phyloP scores from a whole-genome alignment of 2,797 vertebrate genomes.

The Gymnodraco acuticeps region DNA sequence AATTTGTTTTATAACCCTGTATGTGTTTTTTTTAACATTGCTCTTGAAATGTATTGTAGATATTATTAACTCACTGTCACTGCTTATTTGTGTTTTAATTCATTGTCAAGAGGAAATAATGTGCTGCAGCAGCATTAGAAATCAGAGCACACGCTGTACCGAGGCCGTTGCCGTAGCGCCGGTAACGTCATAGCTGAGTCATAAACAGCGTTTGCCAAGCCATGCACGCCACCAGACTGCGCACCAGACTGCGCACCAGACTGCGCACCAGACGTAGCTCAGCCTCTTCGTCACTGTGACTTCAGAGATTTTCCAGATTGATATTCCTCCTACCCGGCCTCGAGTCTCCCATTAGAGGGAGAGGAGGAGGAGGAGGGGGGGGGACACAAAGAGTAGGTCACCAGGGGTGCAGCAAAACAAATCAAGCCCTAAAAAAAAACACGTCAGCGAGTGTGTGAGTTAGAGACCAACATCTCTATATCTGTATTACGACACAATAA shows the following conservation, averaged over 20 bases:
- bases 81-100: constrained; percentile 37
- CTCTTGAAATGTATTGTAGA: constrained; percentile 27
- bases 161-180: not conserved
- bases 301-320: constrained; percentile 62
- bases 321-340: constrained; percentile 64
- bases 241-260: constrained; percentile 33
- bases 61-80: constrained; percentile 47
- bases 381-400: constrained; percentile 21
- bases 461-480: constrained; percentile 33
- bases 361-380: too few species aligned
- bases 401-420: constrained; percentile 57
- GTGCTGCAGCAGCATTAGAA: constrained; percentile 36
- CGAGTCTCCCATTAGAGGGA: constrained; percentile 35
- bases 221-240: constrained; percentile 33
- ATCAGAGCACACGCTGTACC: constrained; percentile 26
- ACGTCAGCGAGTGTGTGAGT: constrained; percentile 42
- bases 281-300: constrained; percentile 72
- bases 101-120: constrained; percentile 16
- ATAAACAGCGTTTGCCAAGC: constrained; percentile 17
- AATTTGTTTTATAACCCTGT: constrained; percentile 41
- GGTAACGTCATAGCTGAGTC: constrained; percentile 21
- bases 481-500: constrained; percentile 33
- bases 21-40: constrained; percentile 54
- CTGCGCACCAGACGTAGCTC: constrained; percentile 42
- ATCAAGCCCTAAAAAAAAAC: constrained; percentile 60